Evolutionary conservation across 2,797 vertebrate genomes (phyloP).

Genomic region (Naso thynnoides): DNA sequence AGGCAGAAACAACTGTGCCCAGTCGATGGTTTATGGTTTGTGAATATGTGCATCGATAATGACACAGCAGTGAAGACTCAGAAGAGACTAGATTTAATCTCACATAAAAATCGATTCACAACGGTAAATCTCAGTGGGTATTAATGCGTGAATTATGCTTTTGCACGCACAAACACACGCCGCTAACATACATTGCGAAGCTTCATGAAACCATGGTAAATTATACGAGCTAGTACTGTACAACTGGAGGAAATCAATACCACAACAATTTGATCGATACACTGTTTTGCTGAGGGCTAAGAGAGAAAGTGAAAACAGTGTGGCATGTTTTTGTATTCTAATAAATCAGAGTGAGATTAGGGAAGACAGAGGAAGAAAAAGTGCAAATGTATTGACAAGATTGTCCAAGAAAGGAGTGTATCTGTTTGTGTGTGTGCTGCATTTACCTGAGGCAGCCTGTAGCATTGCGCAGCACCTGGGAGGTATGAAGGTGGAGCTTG

Average conservation of each 20-base stretch:
- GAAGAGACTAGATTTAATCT: slow-evolving; percentile 4
- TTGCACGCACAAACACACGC: not conserved
- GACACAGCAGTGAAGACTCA: slow-evolving; percentile 18
- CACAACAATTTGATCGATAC: slow-evolving; percentile 4
- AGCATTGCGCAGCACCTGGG: slow-evolving; percentile 98
- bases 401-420: not conserved
- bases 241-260: slow-evolving; percentile 17
- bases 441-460: slow-evolving; percentile 98
- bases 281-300: not conserved
- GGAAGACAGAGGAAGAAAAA: not conserved
- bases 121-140: not conserved
- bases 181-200: not conserved
- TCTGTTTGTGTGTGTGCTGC: not conserved
- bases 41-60: slow-evolving; percentile 36
- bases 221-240: not conserved
- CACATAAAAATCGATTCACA: slow-evolving; percentile 9
- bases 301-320: slow-evolving; percentile 6
- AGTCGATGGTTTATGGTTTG: slow-evolving; percentile 29
- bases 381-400: no score
- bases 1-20: slow-evolving; percentile 21
- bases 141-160: not conserved
- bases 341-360: not conserved
- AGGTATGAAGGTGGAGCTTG: slow-evolving; percentile 97
- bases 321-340: not conserved
- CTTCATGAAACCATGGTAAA: slow-evolving; percentile 19